Conservation (phyloP, 2,113 vertebrate genomes). For the Trichechus manatus region DNA sequence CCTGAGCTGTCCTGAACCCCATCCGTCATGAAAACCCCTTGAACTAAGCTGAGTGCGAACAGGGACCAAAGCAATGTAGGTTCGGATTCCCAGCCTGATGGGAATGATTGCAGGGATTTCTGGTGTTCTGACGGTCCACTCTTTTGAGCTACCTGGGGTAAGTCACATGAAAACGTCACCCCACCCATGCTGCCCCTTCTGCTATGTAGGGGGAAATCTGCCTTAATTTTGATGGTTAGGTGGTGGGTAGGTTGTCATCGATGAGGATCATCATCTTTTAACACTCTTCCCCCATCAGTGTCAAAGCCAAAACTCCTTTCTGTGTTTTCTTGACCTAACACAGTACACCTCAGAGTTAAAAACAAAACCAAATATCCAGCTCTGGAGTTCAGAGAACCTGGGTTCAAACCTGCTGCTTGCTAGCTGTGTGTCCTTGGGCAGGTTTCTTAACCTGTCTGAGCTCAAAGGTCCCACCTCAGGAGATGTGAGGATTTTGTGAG, state of each 20-base stretch:
- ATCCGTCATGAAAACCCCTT: conserved; percentile 13
- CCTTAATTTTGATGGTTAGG: not conserved
- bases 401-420: not conserved
- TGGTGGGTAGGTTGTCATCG: not conserved
- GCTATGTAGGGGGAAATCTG: not conserved
- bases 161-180: not conserved
- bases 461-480: not conserved
- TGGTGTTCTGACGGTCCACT: not conserved
- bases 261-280: not conserved
- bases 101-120: not conserved
- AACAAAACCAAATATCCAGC: not conserved
- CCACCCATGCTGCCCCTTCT: not conserved
- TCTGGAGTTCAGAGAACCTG: not conserved
- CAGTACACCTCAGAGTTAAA: not conserved
- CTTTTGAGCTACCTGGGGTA: not conserved
- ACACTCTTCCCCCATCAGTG: not conserved
- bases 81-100: not conserved
- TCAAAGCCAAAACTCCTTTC: conserved; percentile 8
- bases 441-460: conserved; percentile 11
- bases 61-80: not conserved
- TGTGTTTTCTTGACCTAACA: conserved; percentile 29
- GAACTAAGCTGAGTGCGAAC: not conserved
- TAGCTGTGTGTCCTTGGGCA: not conserved
- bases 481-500: not conserved
- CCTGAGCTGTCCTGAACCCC: not conserved